phyloP scores from a whole-genome alignment of 2,888 invertebrate species.

The Drosophila kanekoi region DNA sequence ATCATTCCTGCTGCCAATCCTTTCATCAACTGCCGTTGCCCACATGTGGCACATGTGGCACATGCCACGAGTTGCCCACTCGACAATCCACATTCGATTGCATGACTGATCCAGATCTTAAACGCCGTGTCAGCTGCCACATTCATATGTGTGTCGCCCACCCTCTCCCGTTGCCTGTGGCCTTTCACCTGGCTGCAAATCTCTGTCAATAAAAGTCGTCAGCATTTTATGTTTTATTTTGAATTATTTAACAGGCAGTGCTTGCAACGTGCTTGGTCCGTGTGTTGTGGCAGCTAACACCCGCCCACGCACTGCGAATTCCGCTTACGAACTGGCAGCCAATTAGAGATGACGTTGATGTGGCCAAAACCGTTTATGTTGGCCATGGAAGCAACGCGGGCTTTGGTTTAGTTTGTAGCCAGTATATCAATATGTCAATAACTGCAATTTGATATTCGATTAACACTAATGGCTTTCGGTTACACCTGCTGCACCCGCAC shows the following conservation, averaged over 20 bases:
- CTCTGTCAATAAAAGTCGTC: slow-evolving; percentile 54
- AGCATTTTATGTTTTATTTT: slow-evolving; percentile 51
- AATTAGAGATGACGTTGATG: slow-evolving; percentile 44
- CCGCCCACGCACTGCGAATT: slow-evolving; percentile 15
- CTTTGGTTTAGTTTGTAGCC: slow-evolving; percentile 11
- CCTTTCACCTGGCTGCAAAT: slow-evolving; percentile 40
- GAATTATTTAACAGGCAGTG: slow-evolving; percentile 47
- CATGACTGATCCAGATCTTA: slow-evolving; percentile 58
- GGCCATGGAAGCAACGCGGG: slow-evolving; percentile 10
- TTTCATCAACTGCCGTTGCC: slow-evolving; percentile 35
- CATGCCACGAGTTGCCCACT: slow-evolving; percentile 39
- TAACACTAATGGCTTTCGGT: slow-evolving; percentile 69
- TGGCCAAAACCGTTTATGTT: slow-evolving; percentile 30
- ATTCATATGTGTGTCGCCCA: slow-evolving; percentile 22
- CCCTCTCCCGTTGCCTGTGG: not conserved
- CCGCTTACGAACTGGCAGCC: slow-evolving; percentile 24
- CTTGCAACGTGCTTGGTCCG: slow-evolving; percentile 1
- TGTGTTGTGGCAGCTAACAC: slow-evolving; percentile 6
- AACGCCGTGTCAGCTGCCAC: slow-evolving; percentile 45
- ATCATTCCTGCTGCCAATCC: slow-evolving; percentile 51
- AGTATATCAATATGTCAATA: slow-evolving; percentile 28
- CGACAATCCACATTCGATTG: slow-evolving; percentile 55
- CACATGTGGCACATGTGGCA: slow-evolving; percentile 27
- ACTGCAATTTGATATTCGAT: slow-evolving; percentile 70
- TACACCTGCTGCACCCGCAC: slow-evolving; percentile 17